A percentile compares a stretch with the other conserved stretches of the same genome.
phyloP scores from a whole-genome alignment of 2,888 invertebrate species.

The Plebejus argus region DNA sequence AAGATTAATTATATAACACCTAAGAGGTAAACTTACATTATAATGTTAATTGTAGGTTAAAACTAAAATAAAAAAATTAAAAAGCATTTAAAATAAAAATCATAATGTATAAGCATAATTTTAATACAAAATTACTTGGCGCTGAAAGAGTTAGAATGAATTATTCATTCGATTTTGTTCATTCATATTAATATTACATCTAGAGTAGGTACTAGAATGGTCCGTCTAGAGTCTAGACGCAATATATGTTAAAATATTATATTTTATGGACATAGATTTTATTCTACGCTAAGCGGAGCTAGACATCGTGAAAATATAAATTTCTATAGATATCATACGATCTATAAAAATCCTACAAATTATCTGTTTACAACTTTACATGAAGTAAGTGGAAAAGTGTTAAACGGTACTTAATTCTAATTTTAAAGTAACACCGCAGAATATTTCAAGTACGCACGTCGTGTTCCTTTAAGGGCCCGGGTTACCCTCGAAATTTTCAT shows the following conservation, averaged over 20 bases:
- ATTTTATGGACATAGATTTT: constrained; percentile 3
- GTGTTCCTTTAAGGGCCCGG: rapidly evolving
- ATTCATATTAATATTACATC: constrained; percentile 12
- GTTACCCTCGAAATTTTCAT: too few relatives aligned
- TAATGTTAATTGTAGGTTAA: too few relatives aligned
- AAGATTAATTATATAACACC: too few relatives aligned
- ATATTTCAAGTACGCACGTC: too few relatives aligned
- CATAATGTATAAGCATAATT: not conserved
- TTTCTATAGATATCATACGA: not conserved
- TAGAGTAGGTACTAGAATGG: not conserved
- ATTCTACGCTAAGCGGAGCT: not conserved
- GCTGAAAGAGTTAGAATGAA: constrained; percentile 4
- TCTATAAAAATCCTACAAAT: too few relatives aligned
- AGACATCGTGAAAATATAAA: not conserved
- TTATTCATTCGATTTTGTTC: constrained; percentile 14
- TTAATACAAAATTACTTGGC: not conserved
- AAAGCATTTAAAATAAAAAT: too few relatives aligned
- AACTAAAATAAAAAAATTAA: too few relatives aligned
- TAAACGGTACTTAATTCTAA: too few relatives aligned
- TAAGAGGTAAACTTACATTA: too few relatives aligned
- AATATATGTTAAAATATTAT: not conserved
- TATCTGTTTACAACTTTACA: too few relatives aligned
- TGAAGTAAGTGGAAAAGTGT: too few relatives aligned
- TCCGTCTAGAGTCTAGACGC: constrained; percentile 6
- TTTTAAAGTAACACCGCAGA: too few relatives aligned